Evolutionary conservation across 2,797 vertebrate species (phyloP).

Genomic region (Hippopotamyrus pictus): DNA sequence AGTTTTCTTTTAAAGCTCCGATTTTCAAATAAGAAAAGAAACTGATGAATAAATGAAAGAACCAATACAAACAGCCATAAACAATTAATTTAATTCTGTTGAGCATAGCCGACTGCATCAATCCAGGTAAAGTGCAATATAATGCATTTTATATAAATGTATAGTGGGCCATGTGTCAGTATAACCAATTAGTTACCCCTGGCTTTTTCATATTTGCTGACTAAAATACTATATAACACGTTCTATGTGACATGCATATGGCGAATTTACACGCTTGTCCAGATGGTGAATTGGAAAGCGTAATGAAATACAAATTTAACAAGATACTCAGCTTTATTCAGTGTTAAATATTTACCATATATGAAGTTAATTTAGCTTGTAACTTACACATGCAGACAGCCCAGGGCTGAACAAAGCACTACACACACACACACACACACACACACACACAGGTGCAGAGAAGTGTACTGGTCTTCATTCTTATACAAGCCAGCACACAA

Average conservation of each 20-base stretch:
- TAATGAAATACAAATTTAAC: neutral
- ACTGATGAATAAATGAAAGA: neutral
- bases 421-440: neutral
- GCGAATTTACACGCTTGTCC: neutral
- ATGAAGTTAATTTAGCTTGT: neutral
- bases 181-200: neutral
- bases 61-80: neutral
- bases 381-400: neutral
- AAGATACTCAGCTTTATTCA: neutral
- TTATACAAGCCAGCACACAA: neutral
- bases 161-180: neutral
- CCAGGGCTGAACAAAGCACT: neutral
- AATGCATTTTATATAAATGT: neutral
- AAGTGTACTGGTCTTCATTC: neutral
- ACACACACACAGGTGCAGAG: neutral
- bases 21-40: neutral
- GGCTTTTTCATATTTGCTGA: neutral
- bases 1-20: neutral
- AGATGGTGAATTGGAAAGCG: neutral
- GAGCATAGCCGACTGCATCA: neutral
- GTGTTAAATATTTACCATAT: neutral
- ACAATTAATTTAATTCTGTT: neutral
- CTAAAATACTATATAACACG: neutral
- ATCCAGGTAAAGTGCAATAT: neutral
- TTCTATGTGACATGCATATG: neutral